These are phyloP conservation scores for Pseudoatta argentina DNA, from an alignment of 1,140 invertebrate species.

Conservation along the genomic window DNA sequence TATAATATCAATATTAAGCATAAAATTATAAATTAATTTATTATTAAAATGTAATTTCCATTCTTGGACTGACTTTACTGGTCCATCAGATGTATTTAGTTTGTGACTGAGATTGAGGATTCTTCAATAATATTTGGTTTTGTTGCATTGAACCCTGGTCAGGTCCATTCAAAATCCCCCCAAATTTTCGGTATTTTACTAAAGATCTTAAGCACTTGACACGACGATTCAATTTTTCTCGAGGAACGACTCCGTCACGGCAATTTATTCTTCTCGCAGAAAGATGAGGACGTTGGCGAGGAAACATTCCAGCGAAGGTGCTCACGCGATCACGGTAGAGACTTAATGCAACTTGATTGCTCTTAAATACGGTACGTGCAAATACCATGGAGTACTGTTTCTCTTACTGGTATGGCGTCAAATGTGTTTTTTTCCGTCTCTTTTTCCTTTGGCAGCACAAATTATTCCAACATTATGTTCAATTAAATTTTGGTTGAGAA, in stretches of 20 bases:
- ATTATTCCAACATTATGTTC: neutral
- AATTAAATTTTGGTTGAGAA: neutral
- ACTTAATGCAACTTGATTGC: conserved; percentile 63
- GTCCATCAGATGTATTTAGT: too few species aligned
- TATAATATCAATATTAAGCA: too few species aligned
- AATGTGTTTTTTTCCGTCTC: neutral
- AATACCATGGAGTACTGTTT: neutral
- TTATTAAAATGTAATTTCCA: too few species aligned
- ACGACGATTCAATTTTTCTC: neutral
- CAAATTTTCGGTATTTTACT: neutral
- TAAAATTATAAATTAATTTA: too few species aligned
- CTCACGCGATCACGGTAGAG: conserved; percentile 49
- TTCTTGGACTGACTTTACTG: too few species aligned
- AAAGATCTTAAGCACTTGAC: conserved; percentile 12
- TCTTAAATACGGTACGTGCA: neutral
- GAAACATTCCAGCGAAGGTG: neutral
- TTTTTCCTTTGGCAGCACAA: neutral
- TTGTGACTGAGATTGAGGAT: too few species aligned
- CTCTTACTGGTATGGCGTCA: neutral
- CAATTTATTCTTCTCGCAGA: neutral
- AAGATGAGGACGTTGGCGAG: neutral
- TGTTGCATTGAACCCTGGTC: too few species aligned
- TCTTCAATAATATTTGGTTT: too few species aligned
- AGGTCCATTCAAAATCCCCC: too few species aligned
- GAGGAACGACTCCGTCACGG: neutral